Percentiles rank a stretch among this genome's conserved stretches.
Evolutionary conservation across 2,113 vertebrate species (phyloP).

Genomic region (Oreochromis niloticus): DNA sequence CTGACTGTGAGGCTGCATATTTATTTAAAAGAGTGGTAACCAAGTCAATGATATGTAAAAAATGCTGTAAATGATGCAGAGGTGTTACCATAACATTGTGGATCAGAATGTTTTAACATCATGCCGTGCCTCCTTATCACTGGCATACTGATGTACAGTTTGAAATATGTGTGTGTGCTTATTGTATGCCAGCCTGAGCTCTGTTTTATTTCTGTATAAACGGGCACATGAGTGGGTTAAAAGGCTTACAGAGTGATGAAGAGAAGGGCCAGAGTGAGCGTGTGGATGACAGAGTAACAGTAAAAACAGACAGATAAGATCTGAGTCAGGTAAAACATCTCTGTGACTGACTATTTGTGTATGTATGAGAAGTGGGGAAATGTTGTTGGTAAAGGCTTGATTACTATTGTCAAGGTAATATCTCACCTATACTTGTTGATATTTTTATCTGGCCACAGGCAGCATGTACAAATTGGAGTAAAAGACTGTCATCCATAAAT

Average conservation of each 20-base stretch:
- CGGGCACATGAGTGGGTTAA: background rate
- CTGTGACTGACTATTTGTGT: background rate
- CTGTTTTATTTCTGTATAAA: background rate
- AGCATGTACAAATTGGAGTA: background rate
- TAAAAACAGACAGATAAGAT: background rate
- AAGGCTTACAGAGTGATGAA: background rate
- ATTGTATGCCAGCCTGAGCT: background rate
- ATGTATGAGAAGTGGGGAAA: background rate
- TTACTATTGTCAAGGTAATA: conserved; percentile 3
- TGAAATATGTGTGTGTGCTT: background rate
- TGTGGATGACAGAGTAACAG: background rate
- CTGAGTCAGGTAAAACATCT: background rate
- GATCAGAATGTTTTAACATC: background rate
- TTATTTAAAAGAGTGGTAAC: conserved; percentile 36
- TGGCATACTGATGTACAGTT: background rate
- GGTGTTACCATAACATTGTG: conserved; percentile 7
- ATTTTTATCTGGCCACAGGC: background rate
- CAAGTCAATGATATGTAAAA: conserved; percentile 37
- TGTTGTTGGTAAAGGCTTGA: background rate
- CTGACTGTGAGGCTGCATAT: conserved; percentile 9
- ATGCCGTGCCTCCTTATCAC: background rate
- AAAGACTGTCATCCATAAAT: background rate
- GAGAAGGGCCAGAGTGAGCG: background rate
- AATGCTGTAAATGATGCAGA: conserved; percentile 16
- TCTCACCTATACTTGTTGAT: background rate